phyloP scores from a whole-genome alignment of 2,888 invertebrate species.

The Hirtodrosophila trivittata region DNA sequence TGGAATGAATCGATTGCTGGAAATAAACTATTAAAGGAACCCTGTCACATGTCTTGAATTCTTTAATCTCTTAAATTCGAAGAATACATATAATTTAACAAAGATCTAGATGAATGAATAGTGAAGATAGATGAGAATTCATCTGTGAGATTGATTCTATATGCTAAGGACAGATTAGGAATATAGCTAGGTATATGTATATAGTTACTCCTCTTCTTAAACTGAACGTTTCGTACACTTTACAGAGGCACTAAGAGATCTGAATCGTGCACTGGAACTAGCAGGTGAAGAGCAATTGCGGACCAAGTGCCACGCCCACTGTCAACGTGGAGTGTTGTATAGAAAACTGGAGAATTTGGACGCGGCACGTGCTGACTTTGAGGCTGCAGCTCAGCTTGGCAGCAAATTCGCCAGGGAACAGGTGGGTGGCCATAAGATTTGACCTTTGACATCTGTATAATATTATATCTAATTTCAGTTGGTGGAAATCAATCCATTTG shows the following conservation, averaged over 20 bases:
- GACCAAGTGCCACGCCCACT: slow-evolving; percentile 90
- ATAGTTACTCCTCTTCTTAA: too few relatives aligned
- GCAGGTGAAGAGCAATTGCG: slow-evolving; percentile 85
- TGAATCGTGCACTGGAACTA: slow-evolving; percentile 89
- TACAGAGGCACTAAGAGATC: slow-evolving; percentile 90
- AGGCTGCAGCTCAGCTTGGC: slow-evolving; percentile 91
- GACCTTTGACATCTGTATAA: not conserved
- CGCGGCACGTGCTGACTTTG: slow-evolving; percentile 90
- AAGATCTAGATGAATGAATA: too few relatives aligned
- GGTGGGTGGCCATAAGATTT: slow-evolving; percentile 82
- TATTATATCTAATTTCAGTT: slow-evolving; percentile 85
- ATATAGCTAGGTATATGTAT: too few relatives aligned
- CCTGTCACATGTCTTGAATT: too few relatives aligned
- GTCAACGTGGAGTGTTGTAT: slow-evolving; percentile 92
- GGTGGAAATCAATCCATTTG: slow-evolving; percentile 95
- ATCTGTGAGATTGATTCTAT: too few relatives aligned
- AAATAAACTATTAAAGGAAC: too few relatives aligned
- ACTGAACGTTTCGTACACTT: too few relatives aligned
- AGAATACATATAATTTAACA: too few relatives aligned
- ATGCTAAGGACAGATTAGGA: too few relatives aligned
- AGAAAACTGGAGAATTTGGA: slow-evolving; percentile 88
- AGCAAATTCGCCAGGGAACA: slow-evolving; percentile 94
- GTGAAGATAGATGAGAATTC: too few relatives aligned
- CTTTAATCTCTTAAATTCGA: too few relatives aligned
- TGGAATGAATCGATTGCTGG: too few relatives aligned